A percentile compares a stretch with the other conserved stretches of the same genome.
These are phyloP conservation scores for Nezara viridula DNA, from an alignment of 2,888 invertebrate genomes.

Conservation along the genomic window DNA sequence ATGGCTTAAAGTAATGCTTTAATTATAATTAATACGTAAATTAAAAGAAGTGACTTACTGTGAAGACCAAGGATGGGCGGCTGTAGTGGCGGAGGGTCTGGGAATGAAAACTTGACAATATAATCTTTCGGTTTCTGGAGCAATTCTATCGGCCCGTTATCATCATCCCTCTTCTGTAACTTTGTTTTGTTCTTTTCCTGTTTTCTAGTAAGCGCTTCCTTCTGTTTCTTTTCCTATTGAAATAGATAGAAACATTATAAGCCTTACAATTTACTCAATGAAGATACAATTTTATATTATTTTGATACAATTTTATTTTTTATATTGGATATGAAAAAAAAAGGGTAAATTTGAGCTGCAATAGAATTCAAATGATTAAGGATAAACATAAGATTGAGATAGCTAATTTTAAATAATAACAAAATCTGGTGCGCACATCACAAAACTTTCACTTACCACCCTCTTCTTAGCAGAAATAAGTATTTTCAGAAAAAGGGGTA, in stretches of 20 bases:
- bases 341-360: too few relatives aligned
- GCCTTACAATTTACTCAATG: background rate
- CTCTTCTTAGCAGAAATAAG: too few relatives aligned
- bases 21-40: too few relatives aligned
- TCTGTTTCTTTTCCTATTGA: conserved; percentile 87
- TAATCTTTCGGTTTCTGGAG: conserved; percentile 94
- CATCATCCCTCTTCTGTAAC: conserved; percentile 82
- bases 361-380: too few relatives aligned
- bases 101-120: conserved; percentile 97
- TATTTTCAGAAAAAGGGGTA: too few relatives aligned
- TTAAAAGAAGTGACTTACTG: conserved; percentile 71
- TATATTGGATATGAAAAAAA: too few relatives aligned
- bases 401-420: too few relatives aligned
- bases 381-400: too few relatives aligned
- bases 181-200: conserved; percentile 92
- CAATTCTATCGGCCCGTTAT: conserved; percentile 84
- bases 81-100: conserved; percentile 95
- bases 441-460: too few relatives aligned
- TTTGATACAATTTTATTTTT: too few relatives aligned
- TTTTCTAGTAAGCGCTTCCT: conserved; percentile 90
- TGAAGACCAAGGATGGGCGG: conserved; percentile 97
- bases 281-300: background rate
- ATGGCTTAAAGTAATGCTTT: too few relatives aligned
- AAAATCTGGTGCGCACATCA: too few relatives aligned
- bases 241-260: background rate